These are phyloP conservation scores for Argynnis bischoffii DNA, from an alignment of 2,888 invertebrate genomes.

Conservation along the genomic window DNA sequence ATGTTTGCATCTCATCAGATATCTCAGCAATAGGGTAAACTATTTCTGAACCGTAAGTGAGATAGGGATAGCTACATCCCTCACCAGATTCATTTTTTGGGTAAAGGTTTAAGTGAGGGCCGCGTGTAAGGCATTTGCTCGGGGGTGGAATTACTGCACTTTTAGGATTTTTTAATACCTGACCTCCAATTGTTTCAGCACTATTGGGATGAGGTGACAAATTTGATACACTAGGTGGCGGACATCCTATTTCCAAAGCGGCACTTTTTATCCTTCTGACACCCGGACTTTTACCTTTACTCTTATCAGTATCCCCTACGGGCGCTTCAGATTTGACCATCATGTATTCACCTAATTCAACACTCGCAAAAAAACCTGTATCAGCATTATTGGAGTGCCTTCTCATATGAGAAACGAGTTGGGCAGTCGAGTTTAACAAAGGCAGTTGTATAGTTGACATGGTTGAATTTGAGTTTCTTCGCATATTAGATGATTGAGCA, in stretches of 20 bases:
- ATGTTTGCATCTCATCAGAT: slow-evolving; percentile 89
- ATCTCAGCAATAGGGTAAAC: slow-evolving; percentile 93
- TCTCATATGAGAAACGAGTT: slow-evolving; percentile 77
- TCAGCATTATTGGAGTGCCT: slow-evolving; percentile 85
- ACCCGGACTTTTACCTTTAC: slow-evolving; percentile 82
- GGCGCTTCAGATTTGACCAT: slow-evolving; percentile 79
- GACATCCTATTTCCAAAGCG: slow-evolving; percentile 87
- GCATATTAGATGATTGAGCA: slow-evolving; percentile 76
- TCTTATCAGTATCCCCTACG: slow-evolving; percentile 65
- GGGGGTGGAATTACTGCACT: slow-evolving; percentile 85
- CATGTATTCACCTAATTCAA: slow-evolving; percentile 79
- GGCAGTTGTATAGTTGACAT: slow-evolving; percentile 84
- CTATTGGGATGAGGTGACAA: slow-evolving; percentile 92
- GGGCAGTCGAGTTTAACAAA: slow-evolving; percentile 74
- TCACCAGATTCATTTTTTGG: slow-evolving; percentile 85
- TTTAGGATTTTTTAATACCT: slow-evolving; percentile 85
- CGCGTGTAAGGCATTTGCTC: slow-evolving; percentile 86
- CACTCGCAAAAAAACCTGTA: slow-evolving; percentile 81
- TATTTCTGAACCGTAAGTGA: slow-evolving; percentile 88
- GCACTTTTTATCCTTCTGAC: slow-evolving; percentile 87
- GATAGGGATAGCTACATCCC: slow-evolving; percentile 88
- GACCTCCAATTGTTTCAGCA: slow-evolving; percentile 88
- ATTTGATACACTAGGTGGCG: slow-evolving; percentile 86
- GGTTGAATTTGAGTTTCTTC: slow-evolving; percentile 83
- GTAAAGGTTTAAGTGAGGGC: slow-evolving; percentile 87